A percentile compares a stretch with the other conserved stretches of the same genome.
phyloP scores from a whole-genome alignment of 2,797 vertebrate species.

The Eulemur mongoz region DNA sequence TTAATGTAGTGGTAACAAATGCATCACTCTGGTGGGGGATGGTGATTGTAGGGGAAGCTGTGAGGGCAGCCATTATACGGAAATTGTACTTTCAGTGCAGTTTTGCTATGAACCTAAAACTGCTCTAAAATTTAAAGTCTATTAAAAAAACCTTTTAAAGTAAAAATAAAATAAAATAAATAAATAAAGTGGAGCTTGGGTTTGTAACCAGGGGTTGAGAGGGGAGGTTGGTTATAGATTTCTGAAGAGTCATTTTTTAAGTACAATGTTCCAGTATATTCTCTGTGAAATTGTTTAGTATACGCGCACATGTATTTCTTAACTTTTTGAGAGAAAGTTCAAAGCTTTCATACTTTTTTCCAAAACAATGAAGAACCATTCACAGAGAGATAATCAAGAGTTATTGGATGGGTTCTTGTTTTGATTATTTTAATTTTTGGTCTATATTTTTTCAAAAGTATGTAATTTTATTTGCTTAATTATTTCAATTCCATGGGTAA shows the following conservation, averaged over 20 bases:
- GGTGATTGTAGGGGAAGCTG: fast-evolving
- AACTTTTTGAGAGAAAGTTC: not conserved
- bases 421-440: slow-evolving; percentile 5
- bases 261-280: not conserved
- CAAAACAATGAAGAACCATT: not conserved
- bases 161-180: not conserved
- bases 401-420: not conserved
- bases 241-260: not conserved
- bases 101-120: not conserved
- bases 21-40: not conserved
- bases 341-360: not conserved
- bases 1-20: not conserved
- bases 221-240: not conserved
- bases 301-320: not conserved
- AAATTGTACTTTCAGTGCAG: not conserved
- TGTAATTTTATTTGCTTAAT: not conserved
- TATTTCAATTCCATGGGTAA: not conserved
- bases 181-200: not conserved
- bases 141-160: not conserved
- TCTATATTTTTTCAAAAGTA: not conserved
- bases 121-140: not conserved
- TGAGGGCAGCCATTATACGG: not conserved
- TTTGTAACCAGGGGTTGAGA: not conserved
- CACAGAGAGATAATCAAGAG: not conserved
- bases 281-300: not conserved